phyloP scores from a whole-genome alignment of 2,113 vertebrate genomes.

The Microtus montanus region DNA sequence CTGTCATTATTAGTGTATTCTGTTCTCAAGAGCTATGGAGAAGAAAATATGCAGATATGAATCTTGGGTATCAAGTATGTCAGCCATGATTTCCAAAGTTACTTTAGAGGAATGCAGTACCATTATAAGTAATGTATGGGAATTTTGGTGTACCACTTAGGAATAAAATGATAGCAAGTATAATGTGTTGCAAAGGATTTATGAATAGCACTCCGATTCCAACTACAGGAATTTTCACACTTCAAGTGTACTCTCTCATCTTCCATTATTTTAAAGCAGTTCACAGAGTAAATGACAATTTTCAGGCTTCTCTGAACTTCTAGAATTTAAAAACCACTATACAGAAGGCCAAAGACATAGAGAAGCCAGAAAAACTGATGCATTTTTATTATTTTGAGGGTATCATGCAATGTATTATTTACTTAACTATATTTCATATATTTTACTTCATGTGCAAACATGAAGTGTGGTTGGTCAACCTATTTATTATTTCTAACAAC shows the following conservation, averaged over 20 bases:
- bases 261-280: conserved; percentile 59
- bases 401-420: not conserved
- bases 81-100: not conserved
- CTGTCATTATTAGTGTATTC: no score
- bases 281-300: not conserved
- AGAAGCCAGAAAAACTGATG: not conserved
- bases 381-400: not conserved
- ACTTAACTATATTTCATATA: not conserved
- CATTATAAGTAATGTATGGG: no score
- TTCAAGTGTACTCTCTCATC: conserved; percentile 63
- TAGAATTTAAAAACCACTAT: not conserved
- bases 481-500: not conserved
- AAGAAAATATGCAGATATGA: not conserved
- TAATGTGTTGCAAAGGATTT: conserved; percentile 92
- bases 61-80: no score
- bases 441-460: not conserved
- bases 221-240: conserved; percentile 63
- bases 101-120: not conserved
- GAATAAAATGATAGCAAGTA: conserved; percentile 81
- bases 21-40: not conserved
- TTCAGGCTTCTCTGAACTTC: not conserved
- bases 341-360: not conserved
- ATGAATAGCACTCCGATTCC: conserved; percentile 88
- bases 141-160: not conserved
- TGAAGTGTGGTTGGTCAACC: not conserved